Base-by-base conservation (phyloP, 1,140 invertebrate species). In the Rhizoglyphus robini region DNA sequence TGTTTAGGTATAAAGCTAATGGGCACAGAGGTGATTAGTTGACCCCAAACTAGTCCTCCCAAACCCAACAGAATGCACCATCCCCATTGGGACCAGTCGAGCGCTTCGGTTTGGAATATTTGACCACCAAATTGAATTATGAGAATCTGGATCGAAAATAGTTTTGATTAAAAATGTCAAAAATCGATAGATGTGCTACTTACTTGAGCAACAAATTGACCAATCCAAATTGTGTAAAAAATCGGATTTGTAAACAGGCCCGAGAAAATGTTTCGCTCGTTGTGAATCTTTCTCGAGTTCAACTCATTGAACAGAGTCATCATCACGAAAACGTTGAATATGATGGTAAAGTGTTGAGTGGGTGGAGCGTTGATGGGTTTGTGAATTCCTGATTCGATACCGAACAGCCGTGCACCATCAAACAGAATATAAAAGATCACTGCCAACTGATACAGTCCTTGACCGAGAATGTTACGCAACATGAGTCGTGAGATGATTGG, bases 301-400 rank as follows among this genome's bases (percentile, higher is more conserved):
- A 99, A 93, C 82, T 99, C 96, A 83, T 99, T 99, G 81, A 97
- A 99, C 36, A 99, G 81, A 27, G 96, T 99, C 96, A 99, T 99
- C 90, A 99, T 93, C 60, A 99, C 96, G 79, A 99, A 99, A 23
- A 93, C 89, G 79, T 99, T 99, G 81, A 99, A 99, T 74, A 99
- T 96, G 73, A 98, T 88, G 13, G 96, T 99, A 79, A 97, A 98
- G 80, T 99, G 96, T 79, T 92, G 85, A 41, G 89, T 86, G 38
- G 93, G 91, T 68, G 86, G 86, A 29, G 85, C 77, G 71, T 83
- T 83, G 34, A 86, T 73, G 66, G 83, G 80, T 63, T 84, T 83
- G 41, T 70, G 69, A 70, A 73, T 57, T 66, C 71, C 64, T 54
- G 70, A 61, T 69, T 95, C 90, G 78, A 98, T 96, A 77, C 94